Evolutionary conservation across 2,888 invertebrate species (phyloP).

Genomic region (Periphyllus acericola): DNA sequence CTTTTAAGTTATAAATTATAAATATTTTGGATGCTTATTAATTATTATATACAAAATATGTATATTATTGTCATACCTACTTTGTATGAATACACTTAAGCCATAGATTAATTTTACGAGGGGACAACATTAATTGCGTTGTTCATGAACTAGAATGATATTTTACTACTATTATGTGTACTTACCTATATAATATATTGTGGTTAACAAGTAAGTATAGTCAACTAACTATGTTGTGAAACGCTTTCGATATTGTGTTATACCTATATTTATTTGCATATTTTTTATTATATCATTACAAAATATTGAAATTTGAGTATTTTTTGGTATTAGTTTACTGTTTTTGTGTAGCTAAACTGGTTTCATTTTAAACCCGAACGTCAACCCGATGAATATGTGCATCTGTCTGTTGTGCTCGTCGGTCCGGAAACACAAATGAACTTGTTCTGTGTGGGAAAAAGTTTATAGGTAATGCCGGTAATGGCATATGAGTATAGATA

Average conservation of each 20-base stretch:
- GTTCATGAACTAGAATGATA: too few relatives aligned
- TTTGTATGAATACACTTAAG: too few relatives aligned
- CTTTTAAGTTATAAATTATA: too few relatives aligned
- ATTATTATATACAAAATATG: too few relatives aligned
- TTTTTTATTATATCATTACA: not conserved
- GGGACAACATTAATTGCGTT: too few relatives aligned
- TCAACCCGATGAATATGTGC: slow-evolving; percentile 38
- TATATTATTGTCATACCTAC: too few relatives aligned
- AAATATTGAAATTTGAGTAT: slow-evolving; percentile 51
- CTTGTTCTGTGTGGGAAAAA: slow-evolving; percentile 57
- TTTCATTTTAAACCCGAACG: slow-evolving; percentile 32
- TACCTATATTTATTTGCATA: not conserved
- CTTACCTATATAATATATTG: too few relatives aligned
- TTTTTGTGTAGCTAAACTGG: slow-evolving; percentile 39
- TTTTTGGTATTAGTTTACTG: not conserved
- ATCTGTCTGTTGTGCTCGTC: slow-evolving; percentile 42
- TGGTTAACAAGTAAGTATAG: too few relatives aligned
- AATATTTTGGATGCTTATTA: too few relatives aligned
- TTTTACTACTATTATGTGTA: too few relatives aligned
- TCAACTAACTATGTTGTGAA: too few relatives aligned
- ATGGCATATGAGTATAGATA: slow-evolving; percentile 38
- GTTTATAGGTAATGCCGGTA: slow-evolving; percentile 13
- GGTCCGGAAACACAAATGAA: slow-evolving; percentile 60
- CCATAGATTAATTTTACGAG: too few relatives aligned
- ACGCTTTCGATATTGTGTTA: not conserved